Percentiles rank a stretch among this genome's conserved stretches.
Conservation (phyloP, 1,140 invertebrate species). For the Drosophila malerkotliana region DNA sequence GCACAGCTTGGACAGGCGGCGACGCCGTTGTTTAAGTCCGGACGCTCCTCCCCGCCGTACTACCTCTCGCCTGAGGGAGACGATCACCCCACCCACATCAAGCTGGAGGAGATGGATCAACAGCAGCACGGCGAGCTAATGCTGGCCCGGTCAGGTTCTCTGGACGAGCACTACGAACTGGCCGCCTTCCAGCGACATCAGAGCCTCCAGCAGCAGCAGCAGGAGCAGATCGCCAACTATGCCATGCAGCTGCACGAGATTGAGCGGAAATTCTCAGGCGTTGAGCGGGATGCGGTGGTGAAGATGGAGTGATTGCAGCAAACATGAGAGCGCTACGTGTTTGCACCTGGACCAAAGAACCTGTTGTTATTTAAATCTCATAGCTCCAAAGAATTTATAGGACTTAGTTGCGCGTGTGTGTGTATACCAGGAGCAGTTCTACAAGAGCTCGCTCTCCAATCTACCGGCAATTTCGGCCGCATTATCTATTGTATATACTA, state of each 20-base stretch:
- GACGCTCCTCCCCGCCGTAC: slow-evolving; percentile 51
- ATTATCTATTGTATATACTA: slow-evolving; percentile 57
- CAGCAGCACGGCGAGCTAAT: slow-evolving; percentile 61
- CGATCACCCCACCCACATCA: slow-evolving; percentile 49
- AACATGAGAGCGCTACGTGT: not conserved
- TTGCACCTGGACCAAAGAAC: slow-evolving; percentile 63
- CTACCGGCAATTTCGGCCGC: slow-evolving; percentile 1
- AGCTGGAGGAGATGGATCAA: slow-evolving; percentile 62
- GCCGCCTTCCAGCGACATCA: slow-evolving; percentile 64
- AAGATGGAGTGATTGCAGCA: slow-evolving; percentile 70
- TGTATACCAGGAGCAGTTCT: slow-evolving; percentile 60
- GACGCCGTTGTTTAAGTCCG: slow-evolving; percentile 61
- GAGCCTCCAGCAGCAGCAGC: slow-evolving; percentile 53
- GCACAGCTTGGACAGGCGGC: slow-evolving; percentile 46
- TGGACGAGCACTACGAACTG: slow-evolving; percentile 71
- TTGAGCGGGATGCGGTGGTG: slow-evolving; percentile 74
- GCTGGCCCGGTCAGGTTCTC: slow-evolving; percentile 60
- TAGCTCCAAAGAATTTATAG: slow-evolving; percentile 74
- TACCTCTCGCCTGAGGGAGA: slow-evolving; percentile 51
- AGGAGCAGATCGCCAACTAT: slow-evolving; percentile 64
- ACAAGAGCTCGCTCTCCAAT: slow-evolving; percentile 52
- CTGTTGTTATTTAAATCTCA: slow-evolving; percentile 73
- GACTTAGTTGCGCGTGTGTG: slow-evolving; percentile 19
- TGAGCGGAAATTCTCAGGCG: slow-evolving; percentile 61
- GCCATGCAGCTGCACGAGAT: slow-evolving; percentile 69